Evolutionary conservation across 2,797 vertebrate genomes (phyloP), one percentile per base, ranked within the genome.

Genomic region (Buphagus erythrorhynchus): DNA sequence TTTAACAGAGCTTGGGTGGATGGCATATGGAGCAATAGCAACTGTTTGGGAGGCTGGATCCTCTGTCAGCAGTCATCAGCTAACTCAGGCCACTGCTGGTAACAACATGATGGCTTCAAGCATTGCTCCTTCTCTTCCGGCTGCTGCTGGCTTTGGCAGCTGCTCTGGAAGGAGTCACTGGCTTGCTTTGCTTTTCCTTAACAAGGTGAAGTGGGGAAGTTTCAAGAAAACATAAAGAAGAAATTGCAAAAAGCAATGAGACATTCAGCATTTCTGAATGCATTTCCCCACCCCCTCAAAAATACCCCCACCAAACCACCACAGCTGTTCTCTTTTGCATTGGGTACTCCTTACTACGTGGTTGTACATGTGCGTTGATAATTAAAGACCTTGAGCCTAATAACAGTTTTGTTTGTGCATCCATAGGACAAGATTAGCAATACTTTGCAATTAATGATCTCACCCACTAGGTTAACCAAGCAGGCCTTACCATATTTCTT

Each of bases 381-480:
- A 77, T 77, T 66, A 65, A 83, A 68, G 57, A 57, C 35, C 25
- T 83, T 33, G 40, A 57, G 14, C 19, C 2, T 90, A 73, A 38
- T 80, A 95, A 82, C 62, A 81, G 65, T 86, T 71, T 87, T 94
- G 66, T 84, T 93, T 80, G 71, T 94, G 66, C 11, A 0, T 73
- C 48, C 42, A 14, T 12, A 21, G 77, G 31, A 4, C 13, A 33
- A 62, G n/a, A 91, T 96, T 78, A 72, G 59, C 65, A 91, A 29
- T 90, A 72, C 58, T 93, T 96, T 69, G 38, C 81, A 91, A 92
- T 94, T 91, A 95, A 89, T 89, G 48, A 77, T 90, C 90, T 95
- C 93, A 89, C 96, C 96, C 48, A 17, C 94, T 94, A 75, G 62
- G 95, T 98, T 98, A 98, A 98, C 98, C 95, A 98, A 97, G 95